phyloP scores from a whole-genome alignment of 37 sponge, comb jelly and placozoan genomes.

The Chondrosia reniformis region DNA sequence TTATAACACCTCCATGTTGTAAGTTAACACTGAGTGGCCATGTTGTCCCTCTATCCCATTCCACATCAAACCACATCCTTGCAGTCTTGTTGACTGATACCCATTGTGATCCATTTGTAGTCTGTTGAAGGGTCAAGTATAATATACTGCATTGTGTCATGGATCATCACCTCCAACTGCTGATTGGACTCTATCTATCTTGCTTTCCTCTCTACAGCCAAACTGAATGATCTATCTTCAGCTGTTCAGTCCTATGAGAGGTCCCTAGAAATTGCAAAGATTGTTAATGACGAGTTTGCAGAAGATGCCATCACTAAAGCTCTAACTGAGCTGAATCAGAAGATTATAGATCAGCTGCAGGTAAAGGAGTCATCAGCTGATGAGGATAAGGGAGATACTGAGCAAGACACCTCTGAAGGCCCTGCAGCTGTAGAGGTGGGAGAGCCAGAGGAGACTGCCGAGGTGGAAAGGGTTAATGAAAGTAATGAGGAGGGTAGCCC shows the following conservation, averaged over 20 bases:
- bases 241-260: slow-evolving; percentile 66
- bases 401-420: neutral
- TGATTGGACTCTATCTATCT: too few relatives aligned
- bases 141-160: too few relatives aligned
- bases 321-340: slow-evolving; percentile 59
- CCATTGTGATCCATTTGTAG: too few relatives aligned
- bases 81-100: too few relatives aligned
- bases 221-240: slow-evolving; percentile 39
- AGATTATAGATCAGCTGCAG: slow-evolving; percentile 34
- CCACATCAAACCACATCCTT: too few relatives aligned
- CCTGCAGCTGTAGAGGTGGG: neutral
- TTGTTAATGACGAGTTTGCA: slow-evolving; percentile 49
- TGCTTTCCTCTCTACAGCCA: slow-evolving; percentile 30
- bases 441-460: neutral
- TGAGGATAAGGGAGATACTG: slow-evolving; percentile 4
- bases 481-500: neutral
- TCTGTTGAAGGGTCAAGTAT: too few relatives aligned
- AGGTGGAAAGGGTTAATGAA: neutral
- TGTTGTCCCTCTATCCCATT: too few relatives aligned
- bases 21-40: too few relatives aligned
- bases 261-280: slow-evolving; percentile 58
- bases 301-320: slow-evolving; percentile 71
- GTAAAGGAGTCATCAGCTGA: slow-evolving; percentile 3
- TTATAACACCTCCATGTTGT: too few relatives aligned
- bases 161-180: too few relatives aligned